A percentile compares a stretch with the other conserved stretches of the same genome.
Evolutionary conservation across 2,888 invertebrate genomes (phyloP).

Genomic region (Phengaris arion): DNA sequence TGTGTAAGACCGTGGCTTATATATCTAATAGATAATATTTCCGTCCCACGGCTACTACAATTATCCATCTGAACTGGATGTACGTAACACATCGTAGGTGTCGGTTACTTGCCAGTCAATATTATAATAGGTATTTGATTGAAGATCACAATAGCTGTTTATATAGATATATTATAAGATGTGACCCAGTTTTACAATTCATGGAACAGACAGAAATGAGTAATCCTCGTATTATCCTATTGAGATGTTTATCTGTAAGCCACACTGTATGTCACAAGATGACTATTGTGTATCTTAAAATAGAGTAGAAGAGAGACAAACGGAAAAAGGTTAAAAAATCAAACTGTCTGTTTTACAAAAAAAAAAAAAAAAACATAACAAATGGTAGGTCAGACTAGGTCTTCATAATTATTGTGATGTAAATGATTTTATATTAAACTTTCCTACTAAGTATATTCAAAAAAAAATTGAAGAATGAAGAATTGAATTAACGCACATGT

Average conservation of each 20-base stretch:
- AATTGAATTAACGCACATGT: too few relatives aligned
- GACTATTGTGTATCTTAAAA: background rate
- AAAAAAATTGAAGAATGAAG: too few relatives aligned
- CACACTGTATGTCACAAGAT: slow-evolving; percentile 41
- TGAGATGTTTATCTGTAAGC: slow-evolving; percentile 58
- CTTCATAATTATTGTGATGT: too few relatives aligned
- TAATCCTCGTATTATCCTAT: slow-evolving; percentile 48
- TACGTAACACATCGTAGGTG: slow-evolving; percentile 12
- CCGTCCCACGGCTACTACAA: slow-evolving; percentile 13
- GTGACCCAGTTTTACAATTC: slow-evolving; percentile 40
- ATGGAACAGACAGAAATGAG: slow-evolving; percentile 54
- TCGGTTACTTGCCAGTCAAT: slow-evolving; percentile 9
- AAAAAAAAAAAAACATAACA: too few relatives aligned
- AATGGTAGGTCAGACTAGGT: too few relatives aligned
- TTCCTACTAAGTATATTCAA: too few relatives aligned
- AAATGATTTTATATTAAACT: too few relatives aligned
- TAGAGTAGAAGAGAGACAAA: background rate
- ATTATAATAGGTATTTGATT: slow-evolving; percentile 20
- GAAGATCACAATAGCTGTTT: slow-evolving; percentile 17
- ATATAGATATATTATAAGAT: background rate
- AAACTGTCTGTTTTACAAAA: too few relatives aligned
- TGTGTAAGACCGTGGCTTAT: background rate
- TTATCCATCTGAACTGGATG: background rate
- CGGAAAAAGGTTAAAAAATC: too few relatives aligned
- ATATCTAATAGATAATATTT: slow-evolving; percentile 13